Evolutionary conservation across 2,113 vertebrate species (phyloP), one percentile per base, ranked within the genome.

Genomic region (Myotis yumanensis): DNA sequence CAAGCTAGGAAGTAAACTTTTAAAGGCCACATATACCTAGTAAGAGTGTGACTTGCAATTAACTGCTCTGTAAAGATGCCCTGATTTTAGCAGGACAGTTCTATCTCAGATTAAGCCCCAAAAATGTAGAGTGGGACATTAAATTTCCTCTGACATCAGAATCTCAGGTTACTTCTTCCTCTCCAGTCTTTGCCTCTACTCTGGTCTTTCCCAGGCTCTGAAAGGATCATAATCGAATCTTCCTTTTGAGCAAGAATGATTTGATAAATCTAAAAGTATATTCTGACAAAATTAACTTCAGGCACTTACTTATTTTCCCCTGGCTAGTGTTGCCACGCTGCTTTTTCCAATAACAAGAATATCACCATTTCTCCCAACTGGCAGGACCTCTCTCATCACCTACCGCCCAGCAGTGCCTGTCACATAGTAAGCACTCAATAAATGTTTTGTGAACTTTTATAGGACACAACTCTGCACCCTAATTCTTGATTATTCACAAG

Each of bases 1-100:
- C 59, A 62, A 62, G 25, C 25, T 28, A 62, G 20, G 64, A 94
- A 96, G 43, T 83, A 51, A 96, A n/a, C n/a, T 94, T 95, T 96
- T 85, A 83, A 91, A 88, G 68, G 79, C 68, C 25, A 43, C 0
- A 12, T 51, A 18, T 73, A 73, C 48, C 83, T 72, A 15, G 35
- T 80, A 90, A 84, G 81, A 28, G 12, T 0, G 0, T 81, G 66
- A 72, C 83, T 95, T 94, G 23, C 30, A 82, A 9, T 77, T 77
- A 37, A 57, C 84, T 91, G n/a, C 62, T 71, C 68, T 59, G 17
- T 59, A 37, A 81, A 91, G 66, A 57, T 82, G 62, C 17, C 69
- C 75, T 82, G 52, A 43, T 86, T 96, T 94, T 84, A 69, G 76
- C 43, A 95, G 30, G 69, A 59, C 54, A 14, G 46, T 62, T 86